phyloP scores from a whole-genome alignment of 2,888 invertebrate genomes.

The Rhingia campestris region DNA sequence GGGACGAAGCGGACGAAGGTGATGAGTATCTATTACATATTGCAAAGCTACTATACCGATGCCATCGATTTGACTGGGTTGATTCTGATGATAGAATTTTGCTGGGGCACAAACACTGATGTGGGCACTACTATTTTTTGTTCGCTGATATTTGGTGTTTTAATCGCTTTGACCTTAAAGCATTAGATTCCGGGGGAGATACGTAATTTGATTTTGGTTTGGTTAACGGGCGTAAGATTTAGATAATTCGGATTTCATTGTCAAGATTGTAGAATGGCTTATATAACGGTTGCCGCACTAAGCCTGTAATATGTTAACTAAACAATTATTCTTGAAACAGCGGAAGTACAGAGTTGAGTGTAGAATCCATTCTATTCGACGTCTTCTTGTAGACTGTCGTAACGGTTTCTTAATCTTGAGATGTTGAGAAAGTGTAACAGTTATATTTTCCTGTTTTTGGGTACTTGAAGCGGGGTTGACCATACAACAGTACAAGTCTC shows the following conservation, averaged over 20 bases:
- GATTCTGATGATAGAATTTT: slow-evolving; percentile 40
- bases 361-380: no score
- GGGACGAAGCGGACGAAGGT: slow-evolving; percentile 10
- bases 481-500: no score
- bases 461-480: no score
- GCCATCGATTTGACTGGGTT: slow-evolving; percentile 39
- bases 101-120: slow-evolving; percentile 8
- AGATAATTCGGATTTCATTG: slow-evolving; percentile 25
- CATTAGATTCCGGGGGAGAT: slow-evolving; percentile 59
- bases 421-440: no score
- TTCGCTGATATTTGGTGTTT: slow-evolving; percentile 51
- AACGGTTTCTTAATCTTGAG: no score
- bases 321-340: not conserved
- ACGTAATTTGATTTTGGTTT: slow-evolving; percentile 60
- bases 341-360: not conserved
- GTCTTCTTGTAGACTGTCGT: no score
- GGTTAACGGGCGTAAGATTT: slow-evolving; percentile 34
- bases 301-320: slow-evolving; percentile 44
- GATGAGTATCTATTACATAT: slow-evolving; percentile 36
- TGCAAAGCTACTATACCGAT: slow-evolving; percentile 57
- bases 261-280: slow-evolving; percentile 15
- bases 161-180: slow-evolving; percentile 62
- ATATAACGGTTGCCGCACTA: slow-evolving; percentile 32
- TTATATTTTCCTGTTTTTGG: no score
- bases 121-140: not conserved